Base-by-base conservation (phyloP, 2,113 vertebrate genomes). In the Laticauda laticaudata region DNA sequence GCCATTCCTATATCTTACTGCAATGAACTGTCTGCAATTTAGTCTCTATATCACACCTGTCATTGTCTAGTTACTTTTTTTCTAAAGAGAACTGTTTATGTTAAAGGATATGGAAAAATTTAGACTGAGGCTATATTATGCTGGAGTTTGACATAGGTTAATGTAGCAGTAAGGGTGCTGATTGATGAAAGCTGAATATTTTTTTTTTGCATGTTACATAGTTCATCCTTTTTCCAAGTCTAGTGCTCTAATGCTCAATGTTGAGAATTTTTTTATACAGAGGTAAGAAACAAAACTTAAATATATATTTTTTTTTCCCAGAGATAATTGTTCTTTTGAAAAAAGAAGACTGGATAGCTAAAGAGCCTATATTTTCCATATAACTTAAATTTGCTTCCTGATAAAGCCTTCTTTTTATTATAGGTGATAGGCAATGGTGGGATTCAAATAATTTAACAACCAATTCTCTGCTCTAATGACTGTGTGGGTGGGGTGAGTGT, bases 151-250 rank as follows among this genome's bases (percentile, higher is more conserved):
- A 93, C 90, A 93, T 64, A 0, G 75, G 89, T 96, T 95, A 93
- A 5, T 92, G 29, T 39, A 90, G 95, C 91, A 96, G 90, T 88
- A 93, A 69, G 48, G 94, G 95, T 94, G 94, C 94, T 96, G 97
- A 96, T 96, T 94, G 96, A 96, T 94, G 96, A 94, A 96, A 95
- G 95, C 96, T 95, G 94, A 94, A 90, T 96, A 95, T 94, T 86
- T 95, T 91, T 69, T 69, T 69, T 96, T 93, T 51, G 87, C 92
- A 93, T 94, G 94, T 97, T 95, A 94, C 96, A 96, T 93, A 95
- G 94, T 97, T 97, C 95, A 96, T 95, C 96, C 96, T 95, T 93
- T 96, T 96, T 93, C 90, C 94, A 95, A 0, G 14, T 89, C 94
- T 91, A 59, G 34, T 95, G 51, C 0, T 54, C 90, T 93, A 93